Base-by-base conservation (phyloP, 2,797 vertebrate species). In the Pseudomugil tenellus region DNA sequence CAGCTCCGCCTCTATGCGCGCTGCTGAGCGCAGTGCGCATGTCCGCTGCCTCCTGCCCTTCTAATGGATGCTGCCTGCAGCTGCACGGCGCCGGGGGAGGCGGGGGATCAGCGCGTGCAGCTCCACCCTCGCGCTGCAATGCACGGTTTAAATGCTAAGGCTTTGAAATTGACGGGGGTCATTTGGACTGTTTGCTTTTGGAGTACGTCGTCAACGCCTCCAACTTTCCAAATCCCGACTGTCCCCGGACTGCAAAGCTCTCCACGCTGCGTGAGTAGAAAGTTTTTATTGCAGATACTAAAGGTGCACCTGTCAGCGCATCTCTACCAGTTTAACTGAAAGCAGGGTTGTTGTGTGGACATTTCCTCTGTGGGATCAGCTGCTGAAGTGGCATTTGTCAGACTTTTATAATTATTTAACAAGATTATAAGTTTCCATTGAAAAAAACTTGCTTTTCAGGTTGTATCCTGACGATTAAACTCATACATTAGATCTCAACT, bases 161-260 rank as follows among this genome's bases (percentile, higher is more conserved):
- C 62, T 77, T 69, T 26, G 49, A 79, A 78, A 70, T 77, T 59
- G 61, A 79, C 85, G 58, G 76, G 89, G 84, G 81, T 90, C 91
- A 91, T 91, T 94, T 92, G 93, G 94, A 94, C 92, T 84, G 91
- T 90, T 90, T 80, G 80, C 88, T 84, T 91, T 84, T 90, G 92
- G 93, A 94, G 91, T 92, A 92, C 85, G 84, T 92, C 80, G 67
- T 84, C 84, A 66, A 70, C 76, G 68, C 84, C 82, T 80, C 85
- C 58, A 67, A 84, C 91, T 84, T 64, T 86, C 84, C 78, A 76
- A 85, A 85, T 13, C 78, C 43, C 73, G 51, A 79, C 74, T 21
- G 63, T 63, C 69, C 82, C 35, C 63, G 49, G 62, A 77, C 58
- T 69, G 63, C 57, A 28, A 0, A 16, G 55, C 83, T 80, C 66